Conservation (phyloP, 2,797 vertebrate genomes). For the Clamator glandarius region DNA sequence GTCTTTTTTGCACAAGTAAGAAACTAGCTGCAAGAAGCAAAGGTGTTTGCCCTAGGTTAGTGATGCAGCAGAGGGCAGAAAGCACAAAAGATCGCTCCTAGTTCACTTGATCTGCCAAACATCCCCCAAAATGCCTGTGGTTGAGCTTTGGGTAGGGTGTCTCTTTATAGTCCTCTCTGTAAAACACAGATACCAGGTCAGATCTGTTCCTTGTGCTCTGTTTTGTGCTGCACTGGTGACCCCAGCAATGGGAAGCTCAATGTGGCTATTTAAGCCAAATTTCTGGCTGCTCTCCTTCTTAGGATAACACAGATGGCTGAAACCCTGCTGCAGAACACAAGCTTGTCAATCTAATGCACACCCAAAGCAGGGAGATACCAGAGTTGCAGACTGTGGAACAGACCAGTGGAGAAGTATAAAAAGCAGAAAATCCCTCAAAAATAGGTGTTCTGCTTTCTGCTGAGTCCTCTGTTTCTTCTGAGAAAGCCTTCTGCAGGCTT, state of each 20-base stretch:
- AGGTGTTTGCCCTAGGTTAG: neutral
- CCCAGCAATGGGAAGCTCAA: neutral
- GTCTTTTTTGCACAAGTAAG: neutral
- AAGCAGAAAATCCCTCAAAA: neutral
- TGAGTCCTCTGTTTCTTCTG: neutral
- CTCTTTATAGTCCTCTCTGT: neutral
- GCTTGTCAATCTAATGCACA: accelerated
- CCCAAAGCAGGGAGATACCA: accelerated
- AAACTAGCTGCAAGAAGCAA: accelerated
- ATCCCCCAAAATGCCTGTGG: accelerated
- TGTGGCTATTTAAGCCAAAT: neutral
- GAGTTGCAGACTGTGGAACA: neutral
- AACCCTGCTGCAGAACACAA: neutral
- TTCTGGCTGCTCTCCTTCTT: neutral
- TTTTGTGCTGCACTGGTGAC: neutral
- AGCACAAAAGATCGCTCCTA: accelerated
- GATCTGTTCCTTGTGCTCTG: no score
- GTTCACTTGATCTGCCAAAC: accelerated
- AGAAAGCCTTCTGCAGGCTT: neutral
- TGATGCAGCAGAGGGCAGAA: neutral
- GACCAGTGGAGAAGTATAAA: neutral
- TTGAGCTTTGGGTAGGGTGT: neutral
- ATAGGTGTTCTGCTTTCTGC: neutral
- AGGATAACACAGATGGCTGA: accelerated
- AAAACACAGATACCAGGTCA: neutral